Base-by-base conservation (phyloP, 2,113 vertebrate species). In the Oryzias curvinotus region DNA sequence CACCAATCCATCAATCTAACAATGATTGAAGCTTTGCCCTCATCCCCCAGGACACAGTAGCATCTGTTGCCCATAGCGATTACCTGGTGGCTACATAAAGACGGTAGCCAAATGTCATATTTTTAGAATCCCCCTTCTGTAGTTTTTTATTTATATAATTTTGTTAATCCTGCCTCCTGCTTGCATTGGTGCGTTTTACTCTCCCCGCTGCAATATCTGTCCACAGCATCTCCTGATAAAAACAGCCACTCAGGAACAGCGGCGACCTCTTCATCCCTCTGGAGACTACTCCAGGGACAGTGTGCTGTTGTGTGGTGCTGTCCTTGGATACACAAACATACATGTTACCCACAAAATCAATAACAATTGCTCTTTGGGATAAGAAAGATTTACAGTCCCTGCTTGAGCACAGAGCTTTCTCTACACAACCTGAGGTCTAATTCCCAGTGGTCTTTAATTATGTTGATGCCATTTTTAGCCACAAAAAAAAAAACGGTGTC, bases 31-130 rank as follows among this genome's bases (percentile, higher is more conserved):
- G 63, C 56, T 51, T 66, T 73, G 79, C 51, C 19, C 57, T 57
- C 2, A 46, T 68, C 68, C 78, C 81, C 43, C 55, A 18, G 55
- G 73, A 80, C 54, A 52, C 70, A 48, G 17, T 52, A 72, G 76
- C 80, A 87, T 86, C 71, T 86, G 83, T 82, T 78, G 79, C 73
- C 79, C 53, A 8, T 59, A 60, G 68, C 50, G 73, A 86, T 81
- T 73, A 68, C 53, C 6, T 62, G 58, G 68, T 52, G 75, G 85
- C 80, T 71, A 68, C 67, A 73, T 55, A 41, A 72, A 55, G 69
- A 46, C 78, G 57, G 63, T 36, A 7, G 43, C 30, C 64, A 65
- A 57, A 68, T 65, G 67, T 6, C 30, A 48, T 63, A 72, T 23
- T 56, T 43, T 65, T 48, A 54, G 57, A 49, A 43, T 52, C 43